Evolutionary conservation across 2,113 vertebrate genomes (phyloP).

Genomic region (Nipponia nippon): DNA sequence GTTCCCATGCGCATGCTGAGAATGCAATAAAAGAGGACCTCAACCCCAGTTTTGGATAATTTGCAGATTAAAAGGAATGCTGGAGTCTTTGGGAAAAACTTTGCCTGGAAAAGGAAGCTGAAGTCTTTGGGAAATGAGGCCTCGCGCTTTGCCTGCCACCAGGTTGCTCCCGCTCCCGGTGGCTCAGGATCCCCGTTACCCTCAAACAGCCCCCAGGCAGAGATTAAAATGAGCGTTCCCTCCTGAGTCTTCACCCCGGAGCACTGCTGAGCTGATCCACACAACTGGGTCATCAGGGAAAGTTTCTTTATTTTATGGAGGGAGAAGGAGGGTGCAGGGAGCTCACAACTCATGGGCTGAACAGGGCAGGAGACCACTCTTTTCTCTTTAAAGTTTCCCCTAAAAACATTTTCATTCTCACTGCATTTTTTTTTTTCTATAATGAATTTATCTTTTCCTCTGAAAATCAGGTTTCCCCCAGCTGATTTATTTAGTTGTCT

Average conservation of each 20-base stretch:
- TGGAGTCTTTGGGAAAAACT: background rate
- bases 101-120: background rate
- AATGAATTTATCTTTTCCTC: background rate
- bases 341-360: background rate
- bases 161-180: background rate
- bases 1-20: accelerated
- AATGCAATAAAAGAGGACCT: background rate
- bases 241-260: background rate
- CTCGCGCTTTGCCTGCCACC: accelerated
- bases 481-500: background rate
- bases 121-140: background rate
- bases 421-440: background rate
- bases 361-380: background rate
- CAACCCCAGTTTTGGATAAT: background rate
- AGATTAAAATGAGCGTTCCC: accelerated
- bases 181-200: background rate
- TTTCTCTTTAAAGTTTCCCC: background rate
- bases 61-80: background rate
- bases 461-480: background rate
- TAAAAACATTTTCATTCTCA: background rate
- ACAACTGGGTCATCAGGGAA: background rate
- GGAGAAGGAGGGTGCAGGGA: background rate
- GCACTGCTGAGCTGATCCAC: background rate
- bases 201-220: background rate
- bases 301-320: background rate